Evolutionary conservation across 2,888 invertebrate species (phyloP).

Genomic region (Ectemnius cavifrons): DNA sequence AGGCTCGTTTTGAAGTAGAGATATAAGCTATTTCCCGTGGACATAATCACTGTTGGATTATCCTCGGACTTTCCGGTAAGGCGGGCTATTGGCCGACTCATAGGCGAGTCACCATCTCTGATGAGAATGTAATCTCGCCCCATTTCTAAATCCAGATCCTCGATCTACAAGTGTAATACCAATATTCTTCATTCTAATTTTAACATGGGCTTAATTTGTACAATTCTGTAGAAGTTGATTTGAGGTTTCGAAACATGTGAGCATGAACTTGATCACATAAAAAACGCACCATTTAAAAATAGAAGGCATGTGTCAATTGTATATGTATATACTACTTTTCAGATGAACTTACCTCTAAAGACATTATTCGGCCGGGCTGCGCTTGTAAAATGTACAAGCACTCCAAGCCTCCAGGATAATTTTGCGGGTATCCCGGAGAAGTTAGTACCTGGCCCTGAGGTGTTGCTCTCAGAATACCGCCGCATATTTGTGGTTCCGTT

Average conservation of each 20-base stretch:
- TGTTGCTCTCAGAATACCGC: conserved; percentile 91
- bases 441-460: conserved; percentile 92
- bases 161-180: conserved; percentile 79
- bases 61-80: conserved; percentile 89
- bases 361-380: conserved; percentile 93
- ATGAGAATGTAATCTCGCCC: conserved; percentile 92
- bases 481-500: conserved; percentile 95
- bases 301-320: no score
- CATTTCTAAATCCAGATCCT: conserved; percentile 90
- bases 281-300: no score
- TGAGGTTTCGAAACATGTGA: no score
- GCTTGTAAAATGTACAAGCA: conserved; percentile 95
- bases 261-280: no score
- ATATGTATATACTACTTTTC: background rate
- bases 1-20: conserved; percentile 95
- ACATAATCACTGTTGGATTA: conserved; percentile 90
- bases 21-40: conserved; percentile 92
- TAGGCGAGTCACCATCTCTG: conserved; percentile 93
- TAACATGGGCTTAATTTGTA: background rate
- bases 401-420: conserved; percentile 97
- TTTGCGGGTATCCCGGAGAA: conserved; percentile 95
- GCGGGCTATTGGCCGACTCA: conserved; percentile 89
- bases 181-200: background rate
- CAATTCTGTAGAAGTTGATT: background rate
- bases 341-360: conserved; percentile 84